Evolutionary conservation across 2,888 invertebrate species (phyloP).

Genomic region (Onchidella celtica): DNA sequence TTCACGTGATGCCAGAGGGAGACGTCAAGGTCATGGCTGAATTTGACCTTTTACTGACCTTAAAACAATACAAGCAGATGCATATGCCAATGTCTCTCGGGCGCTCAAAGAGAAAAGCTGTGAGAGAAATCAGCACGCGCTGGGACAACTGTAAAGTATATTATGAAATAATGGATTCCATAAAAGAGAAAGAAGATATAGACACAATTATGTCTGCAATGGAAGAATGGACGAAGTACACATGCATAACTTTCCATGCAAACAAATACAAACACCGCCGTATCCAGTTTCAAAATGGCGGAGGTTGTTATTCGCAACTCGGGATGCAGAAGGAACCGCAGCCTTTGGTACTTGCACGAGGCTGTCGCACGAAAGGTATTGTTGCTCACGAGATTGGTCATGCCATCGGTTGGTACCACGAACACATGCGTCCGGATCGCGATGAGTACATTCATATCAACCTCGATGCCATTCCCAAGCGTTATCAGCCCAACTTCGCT

Average conservation of each 20-base stretch:
- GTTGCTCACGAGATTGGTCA: conserved; percentile 71
- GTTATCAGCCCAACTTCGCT: conserved; percentile 60
- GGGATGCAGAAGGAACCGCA: conserved; percentile 41
- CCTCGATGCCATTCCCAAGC: conserved; percentile 51
- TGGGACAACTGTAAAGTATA: conserved; percentile 62
- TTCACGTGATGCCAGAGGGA: conserved; percentile 52
- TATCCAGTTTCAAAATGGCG: conserved; percentile 59
- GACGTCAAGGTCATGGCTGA: conserved; percentile 57
- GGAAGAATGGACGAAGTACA: conserved; percentile 65
- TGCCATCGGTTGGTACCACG: conserved; percentile 70
- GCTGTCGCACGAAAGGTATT: conserved; percentile 58
- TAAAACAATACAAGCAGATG: conserved; percentile 45
- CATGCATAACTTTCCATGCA: conserved; percentile 62
- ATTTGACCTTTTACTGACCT: conserved; percentile 57
- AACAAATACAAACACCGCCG: neutral
- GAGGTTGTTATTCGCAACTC: conserved; percentile 73
- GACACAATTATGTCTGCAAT: conserved; percentile 57
- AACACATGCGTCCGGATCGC: conserved; percentile 70
- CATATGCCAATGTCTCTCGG: neutral
- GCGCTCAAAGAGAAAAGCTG: conserved; percentile 59
- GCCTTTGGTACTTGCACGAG: conserved; percentile 6
- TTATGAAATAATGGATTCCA: conserved; percentile 50
- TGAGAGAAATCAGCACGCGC: conserved; percentile 22
- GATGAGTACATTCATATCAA: conserved; percentile 59
- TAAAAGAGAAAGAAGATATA: neutral